Evolutionary conservation across 2,113 vertebrate genomes (phyloP).

Genomic region (Hippolais icterina): DNA sequence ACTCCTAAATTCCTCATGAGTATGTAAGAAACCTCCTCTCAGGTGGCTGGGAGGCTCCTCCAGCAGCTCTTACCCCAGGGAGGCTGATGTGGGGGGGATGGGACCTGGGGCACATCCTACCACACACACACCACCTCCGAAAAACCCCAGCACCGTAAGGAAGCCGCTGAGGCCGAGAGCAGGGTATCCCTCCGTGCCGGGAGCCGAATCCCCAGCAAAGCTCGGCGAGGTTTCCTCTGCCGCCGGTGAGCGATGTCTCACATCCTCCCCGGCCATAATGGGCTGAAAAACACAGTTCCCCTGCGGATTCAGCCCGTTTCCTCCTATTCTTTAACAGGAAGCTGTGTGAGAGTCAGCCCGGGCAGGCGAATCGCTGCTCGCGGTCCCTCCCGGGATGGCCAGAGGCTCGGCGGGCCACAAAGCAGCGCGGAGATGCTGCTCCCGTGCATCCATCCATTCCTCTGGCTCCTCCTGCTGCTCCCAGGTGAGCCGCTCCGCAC

Average conservation of each 20-base stretch:
- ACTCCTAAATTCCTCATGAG: not conserved
- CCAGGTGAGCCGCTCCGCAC: conserved; percentile 63
- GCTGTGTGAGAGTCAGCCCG: conserved; percentile 60
- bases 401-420: conserved; percentile 7
- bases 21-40: not conserved
- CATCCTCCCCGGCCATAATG: conserved; percentile 66
- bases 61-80: not conserved
- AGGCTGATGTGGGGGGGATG: rapidly evolving
- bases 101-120: not conserved
- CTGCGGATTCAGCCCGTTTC: conserved; percentile 78
- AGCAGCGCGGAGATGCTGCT: conserved; percentile 48
- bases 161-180: not conserved
- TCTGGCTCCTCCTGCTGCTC: conserved; percentile 55
- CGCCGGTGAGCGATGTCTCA: conserved; percentile 47
- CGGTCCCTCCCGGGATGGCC: conserved; percentile 60
- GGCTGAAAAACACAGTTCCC: conserved; percentile 67
- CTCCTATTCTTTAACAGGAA: conserved; percentile 90
- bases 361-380: conserved; percentile 46
- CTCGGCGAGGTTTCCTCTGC: conserved; percentile 28
- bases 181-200: not conserved
- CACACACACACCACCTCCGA: not conserved
- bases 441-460: not conserved
- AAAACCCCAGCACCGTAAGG: not conserved
- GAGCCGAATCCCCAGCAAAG: not conserved
- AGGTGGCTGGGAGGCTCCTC: not conserved